Base-by-base conservation (phyloP, 1,140 invertebrate genomes). In the Trissolcus basalis region DNA sequence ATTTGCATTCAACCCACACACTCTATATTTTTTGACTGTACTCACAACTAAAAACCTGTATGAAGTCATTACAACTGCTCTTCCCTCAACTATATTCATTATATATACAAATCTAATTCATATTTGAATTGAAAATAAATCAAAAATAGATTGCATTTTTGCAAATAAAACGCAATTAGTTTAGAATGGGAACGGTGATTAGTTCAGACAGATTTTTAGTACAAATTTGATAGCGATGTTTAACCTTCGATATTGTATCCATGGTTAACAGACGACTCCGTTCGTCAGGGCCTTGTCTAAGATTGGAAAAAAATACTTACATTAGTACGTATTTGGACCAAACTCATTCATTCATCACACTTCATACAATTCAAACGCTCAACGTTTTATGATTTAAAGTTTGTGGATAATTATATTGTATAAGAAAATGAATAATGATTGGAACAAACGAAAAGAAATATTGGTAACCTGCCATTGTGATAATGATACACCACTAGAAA, bases 1-100 rank as follows among this genome's bases (percentile, higher is more conserved):
- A 86, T 87, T 84, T 87, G 79, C 87, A 87, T 84, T 85, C 84
- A 84, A 81, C 81, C 78, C 86, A 88, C 82, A 86, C 88, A 87
- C 85, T 83, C 88, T 83, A 82, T 77, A 67, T 74, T 70, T 80
- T 64, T 12, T 7, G 13, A 81, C 79, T 82, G 50, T 65, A 32
- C 68, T 55, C 47, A 15, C 65, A 67, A 61, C 53, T 53, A 73
- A 64, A 76, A 80, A 80, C 50, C 75, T 79, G 76, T 48, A 55
- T 81, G 75, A 84, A 36, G 79, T 56, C 43, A 72, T 12, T 36
- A 36, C 47, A 12, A 47, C 54, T 63, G 13, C 36, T 39, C 14
- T 65, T 65, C n/a, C n/a, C n/a, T n/a, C n/a, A n/a, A n/a, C n/a
- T n/a, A n/a, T n/a, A n/a, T n/a, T n/a, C n/a, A n/a, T n/a, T n/a